These are phyloP conservation scores for Gonocerus acuteangulatus DNA, from an alignment of 2,888 invertebrate genomes.

Conservation along the genomic window DNA sequence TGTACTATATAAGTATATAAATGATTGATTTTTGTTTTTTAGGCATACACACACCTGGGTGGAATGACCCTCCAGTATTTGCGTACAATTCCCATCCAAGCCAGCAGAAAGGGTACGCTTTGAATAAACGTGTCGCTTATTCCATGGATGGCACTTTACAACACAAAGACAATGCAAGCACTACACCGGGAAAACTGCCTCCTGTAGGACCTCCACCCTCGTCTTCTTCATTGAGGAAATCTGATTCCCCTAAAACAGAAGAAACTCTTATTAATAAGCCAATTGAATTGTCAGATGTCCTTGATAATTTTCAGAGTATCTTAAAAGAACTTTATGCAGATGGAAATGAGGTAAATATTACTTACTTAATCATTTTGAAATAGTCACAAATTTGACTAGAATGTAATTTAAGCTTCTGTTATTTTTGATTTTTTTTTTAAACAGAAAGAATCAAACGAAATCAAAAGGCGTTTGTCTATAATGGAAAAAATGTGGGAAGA, in stretches of 20 bases:
- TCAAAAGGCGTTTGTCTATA: constrained; percentile 49
- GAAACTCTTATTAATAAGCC: too few relatives aligned
- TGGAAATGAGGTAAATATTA: constrained; percentile 5
- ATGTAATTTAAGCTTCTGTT: not conserved
- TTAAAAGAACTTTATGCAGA: not conserved
- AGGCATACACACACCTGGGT: constrained; percentile 46
- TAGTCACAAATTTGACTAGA: constrained; percentile 9
- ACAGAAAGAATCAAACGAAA: constrained; percentile 45
- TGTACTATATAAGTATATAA: too few relatives aligned
- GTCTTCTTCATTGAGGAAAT: too few relatives aligned
- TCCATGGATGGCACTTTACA: constrained; percentile 36
- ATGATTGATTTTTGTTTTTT: too few relatives aligned
- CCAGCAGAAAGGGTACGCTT: constrained; percentile 46
- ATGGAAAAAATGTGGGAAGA: constrained; percentile 54
- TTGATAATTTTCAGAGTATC: not conserved
- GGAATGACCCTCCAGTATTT: constrained; percentile 53
- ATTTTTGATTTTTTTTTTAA: too few relatives aligned
- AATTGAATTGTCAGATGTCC: not conserved
- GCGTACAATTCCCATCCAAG: constrained; percentile 45
- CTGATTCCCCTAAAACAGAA: too few relatives aligned
- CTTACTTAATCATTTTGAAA: not conserved
- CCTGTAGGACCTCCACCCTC: too few relatives aligned
- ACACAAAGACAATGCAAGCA: not conserved
- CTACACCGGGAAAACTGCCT: not conserved
- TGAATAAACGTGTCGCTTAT: constrained; percentile 52